Evolutionary conservation across 2,888 invertebrate species (phyloP).

Genomic region (Cylloceria caligata): DNA sequence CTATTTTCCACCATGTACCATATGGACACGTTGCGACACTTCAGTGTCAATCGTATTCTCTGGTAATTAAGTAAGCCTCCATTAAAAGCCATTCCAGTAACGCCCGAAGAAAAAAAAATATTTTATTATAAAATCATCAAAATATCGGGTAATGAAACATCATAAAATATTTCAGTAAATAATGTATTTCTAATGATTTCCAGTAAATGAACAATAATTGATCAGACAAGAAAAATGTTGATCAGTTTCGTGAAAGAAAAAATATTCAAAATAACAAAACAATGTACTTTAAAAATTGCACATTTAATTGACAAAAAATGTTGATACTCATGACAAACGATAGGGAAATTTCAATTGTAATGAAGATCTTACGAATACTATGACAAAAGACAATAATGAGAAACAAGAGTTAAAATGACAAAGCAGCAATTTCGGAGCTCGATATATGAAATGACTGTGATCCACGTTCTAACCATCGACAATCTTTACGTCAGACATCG

Average conservation of each 20-base stretch:
- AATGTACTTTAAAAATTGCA: not conserved
- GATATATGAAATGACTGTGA: conserved; percentile 58
- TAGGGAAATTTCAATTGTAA: not conserved
- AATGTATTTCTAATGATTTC: too few relatives aligned
- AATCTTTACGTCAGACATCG: conserved; percentile 45
- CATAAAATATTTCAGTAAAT: too few relatives aligned
- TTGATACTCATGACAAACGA: too few relatives aligned
- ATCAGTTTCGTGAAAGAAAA: not conserved
- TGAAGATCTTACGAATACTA: not conserved
- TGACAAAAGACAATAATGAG: not conserved
- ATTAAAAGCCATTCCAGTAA: too few relatives aligned
- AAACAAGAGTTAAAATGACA: conserved; percentile 27
- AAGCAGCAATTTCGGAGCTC: conserved; percentile 8
- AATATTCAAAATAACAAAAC: too few relatives aligned
- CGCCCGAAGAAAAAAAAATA: too few relatives aligned
- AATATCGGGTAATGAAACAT: too few relatives aligned
- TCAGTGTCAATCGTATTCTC: not conserved
- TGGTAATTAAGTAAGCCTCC: not conserved
- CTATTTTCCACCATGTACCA: conserved; percentile 15
- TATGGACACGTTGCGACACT: not conserved
- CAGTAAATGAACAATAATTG: too few relatives aligned
- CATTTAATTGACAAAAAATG: not conserved
- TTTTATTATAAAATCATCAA: too few relatives aligned
- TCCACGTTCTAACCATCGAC: conserved; percentile 63
- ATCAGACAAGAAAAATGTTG: not conserved